Base-by-base conservation (phyloP, 2,888 invertebrate species). In the Nemotelus pantherinus region DNA sequence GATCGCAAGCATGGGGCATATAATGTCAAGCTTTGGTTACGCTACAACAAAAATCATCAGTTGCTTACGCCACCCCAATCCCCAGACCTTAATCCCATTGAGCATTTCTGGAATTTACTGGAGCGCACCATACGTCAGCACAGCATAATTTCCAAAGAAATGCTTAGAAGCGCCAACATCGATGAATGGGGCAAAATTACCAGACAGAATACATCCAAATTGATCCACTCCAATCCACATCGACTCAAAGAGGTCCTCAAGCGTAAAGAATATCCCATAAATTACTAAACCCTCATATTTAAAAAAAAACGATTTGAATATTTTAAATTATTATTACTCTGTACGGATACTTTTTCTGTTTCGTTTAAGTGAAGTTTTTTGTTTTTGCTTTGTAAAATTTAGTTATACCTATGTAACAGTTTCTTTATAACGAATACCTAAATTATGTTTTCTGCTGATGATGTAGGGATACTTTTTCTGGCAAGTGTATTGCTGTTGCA, bases 71-170 rank as follows among this genome's bases (percentile, higher is more conserved):
- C 80, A 39, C 79, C 9, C 78, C 39, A 80, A 67, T 78, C 77
- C 3, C 80, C 79, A 5, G 79, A 79, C 48, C 55, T 78, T 2
- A 80, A 80, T 45, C 79, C 78, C 10, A 80, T 80, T 39, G 80
- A 80, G 67, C 76, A 80, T 71, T 47, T 79, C 25, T 80, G 79
- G 80, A 78, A 75, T 55, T 57, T 65, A 50, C 53, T 80, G 25
- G 71, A 72, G 63, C n/a, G 65, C 3, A 63, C 50, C 9, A 72
- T 80, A 7, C 48, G 77, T 70, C 65, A 77, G 41, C 76, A 76
- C 43, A 57, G 71, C 77, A 77, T 80, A 43, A 43, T 55, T 10
- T 55, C 53, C 53, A 70, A 70, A 7, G 3, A 70, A 55, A 50
- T 39, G 53, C 53, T 50, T 5, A 70, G 53, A 55, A 70, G 41